Base-by-base conservation (phyloP, 2,888 invertebrate genomes). In the Sminthurinus aureus region DNA sequence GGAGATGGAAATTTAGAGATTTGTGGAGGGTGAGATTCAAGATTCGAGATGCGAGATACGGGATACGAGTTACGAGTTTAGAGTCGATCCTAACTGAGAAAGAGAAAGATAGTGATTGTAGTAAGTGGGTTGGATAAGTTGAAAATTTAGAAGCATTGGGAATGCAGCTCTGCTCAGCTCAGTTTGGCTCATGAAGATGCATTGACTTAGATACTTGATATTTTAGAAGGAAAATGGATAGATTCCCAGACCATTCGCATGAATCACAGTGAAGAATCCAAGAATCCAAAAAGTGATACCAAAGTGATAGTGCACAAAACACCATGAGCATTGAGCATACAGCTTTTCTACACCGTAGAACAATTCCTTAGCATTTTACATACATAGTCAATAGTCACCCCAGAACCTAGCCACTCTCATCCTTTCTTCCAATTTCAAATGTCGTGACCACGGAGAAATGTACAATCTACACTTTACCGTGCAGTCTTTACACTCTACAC, bases 181-280 rank as follows among this genome's bases (percentile, higher is more conserved):
- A n/a, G n/a, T n/a, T n/a, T n/a, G n/a, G n/a, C n/a, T 58, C 76
- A 76, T 76, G 76, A 76, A 76, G 76, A 76, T 76, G 15, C 51
- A 76, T 52, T 50, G 76, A 38, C 38, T 38, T 51, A 51, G 76
- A 76, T 38, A 38, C 38, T n/a, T n/a, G n/a, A n/a, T n/a, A 52
- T 76, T 51, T 51, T 38, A 15, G 6, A 6, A 50, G 76, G n/a
- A 76, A n/a, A 76, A 76, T 76, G 76, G 51, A 50, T 22, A 76
- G 38, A 50, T 38, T 38, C 38, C 51, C 76, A 15, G 51, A 13
- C 52, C 20, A 76, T 76, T 76, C 76, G 38, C 76, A 76, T 76
- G 76, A 76, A 76, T 76, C 76, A 76, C 20, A 22, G 76, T 51
- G 13, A 51, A 51, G 38, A 38, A 18, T 18, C n/a, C 20, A 38